Evolutionary conservation across 2,888 invertebrate species (phyloP).

Genomic region (Ferdinandea cuprea): DNA sequence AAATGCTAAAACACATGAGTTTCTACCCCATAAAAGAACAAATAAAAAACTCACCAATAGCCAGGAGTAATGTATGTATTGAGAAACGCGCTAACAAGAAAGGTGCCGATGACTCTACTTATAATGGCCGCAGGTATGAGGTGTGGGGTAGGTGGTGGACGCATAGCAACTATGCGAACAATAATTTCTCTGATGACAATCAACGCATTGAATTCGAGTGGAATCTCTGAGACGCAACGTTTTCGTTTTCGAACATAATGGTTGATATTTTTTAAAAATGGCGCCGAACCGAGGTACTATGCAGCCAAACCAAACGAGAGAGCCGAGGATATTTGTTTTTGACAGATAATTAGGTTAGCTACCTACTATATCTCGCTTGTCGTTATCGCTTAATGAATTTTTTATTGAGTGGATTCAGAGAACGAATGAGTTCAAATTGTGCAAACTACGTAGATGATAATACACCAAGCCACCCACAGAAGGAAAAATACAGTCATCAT

Average conservation of each 20-base stretch:
- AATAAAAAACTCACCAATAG: constrained; percentile 19
- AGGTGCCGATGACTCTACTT: constrained; percentile 41
- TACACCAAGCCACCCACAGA: constrained; percentile 4
- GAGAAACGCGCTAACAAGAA: constrained; percentile 21
- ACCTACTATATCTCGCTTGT: constrained; percentile 58
- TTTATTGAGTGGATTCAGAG: constrained; percentile 68
- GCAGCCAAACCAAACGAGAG: constrained; percentile 44
- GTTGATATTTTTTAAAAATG: constrained; percentile 53
- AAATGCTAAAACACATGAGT: constrained; percentile 49
- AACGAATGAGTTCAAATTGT: constrained; percentile 62
- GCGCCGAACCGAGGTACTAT: constrained; percentile 49
- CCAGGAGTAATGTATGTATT: neutral
- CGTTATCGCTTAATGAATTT: constrained; percentile 71
- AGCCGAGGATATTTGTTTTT: constrained; percentile 55
- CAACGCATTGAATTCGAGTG: constrained; percentile 48
- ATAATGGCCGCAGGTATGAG: constrained; percentile 16
- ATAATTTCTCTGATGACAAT: constrained; percentile 53
- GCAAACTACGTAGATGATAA: constrained; percentile 33
- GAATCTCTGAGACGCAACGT: constrained; percentile 5
- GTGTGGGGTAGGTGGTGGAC: constrained; percentile 1
- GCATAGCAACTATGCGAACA: constrained; percentile 52
- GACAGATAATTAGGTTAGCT: constrained; percentile 67
- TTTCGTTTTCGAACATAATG: neutral
- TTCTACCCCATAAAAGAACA: constrained; percentile 29
- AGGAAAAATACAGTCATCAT: constrained; percentile 2